phyloP scores from a whole-genome alignment of 1,140 invertebrate genomes.

The Ganaspis sp. region DNA sequence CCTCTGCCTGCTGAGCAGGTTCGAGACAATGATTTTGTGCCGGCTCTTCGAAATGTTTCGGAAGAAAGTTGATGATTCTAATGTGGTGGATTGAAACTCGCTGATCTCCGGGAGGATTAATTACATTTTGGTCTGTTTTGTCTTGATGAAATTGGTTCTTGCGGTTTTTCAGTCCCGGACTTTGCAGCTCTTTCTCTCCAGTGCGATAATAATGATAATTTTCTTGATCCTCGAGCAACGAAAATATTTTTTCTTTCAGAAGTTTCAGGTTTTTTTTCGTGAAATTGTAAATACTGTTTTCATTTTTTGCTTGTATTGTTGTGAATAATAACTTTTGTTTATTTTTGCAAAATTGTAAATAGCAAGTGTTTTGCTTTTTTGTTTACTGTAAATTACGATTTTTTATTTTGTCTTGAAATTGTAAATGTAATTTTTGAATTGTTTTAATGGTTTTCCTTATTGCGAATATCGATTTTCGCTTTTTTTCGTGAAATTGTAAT shows the following conservation, averaged over 20 bases:
- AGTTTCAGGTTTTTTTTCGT: too few species aligned
- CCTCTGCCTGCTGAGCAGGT: slow-evolving; percentile 26
- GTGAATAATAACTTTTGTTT: too few species aligned
- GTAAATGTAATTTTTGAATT: too few species aligned
- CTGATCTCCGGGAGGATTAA: neutral
- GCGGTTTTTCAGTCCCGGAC: neutral
- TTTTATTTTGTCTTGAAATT: too few species aligned
- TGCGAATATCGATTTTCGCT: too few species aligned
- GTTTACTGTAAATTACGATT: too few species aligned
- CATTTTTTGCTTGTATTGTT: neutral
- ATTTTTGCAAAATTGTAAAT: too few species aligned
- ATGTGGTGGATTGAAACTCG: neutral
- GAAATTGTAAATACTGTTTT: too few species aligned
- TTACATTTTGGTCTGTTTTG: slow-evolving; percentile 11
- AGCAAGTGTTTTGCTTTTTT: too few species aligned
- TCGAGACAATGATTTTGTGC: slow-evolving; percentile 9
- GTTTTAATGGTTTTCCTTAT: too few species aligned
- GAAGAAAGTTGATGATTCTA: slow-evolving; percentile 11
- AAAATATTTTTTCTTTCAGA: neutral
- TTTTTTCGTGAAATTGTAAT: too few species aligned
- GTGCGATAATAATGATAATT: neutral
- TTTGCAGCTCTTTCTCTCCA: neutral
- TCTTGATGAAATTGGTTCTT: slow-evolving; percentile 3
- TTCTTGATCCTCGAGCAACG: neutral
- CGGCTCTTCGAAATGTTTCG: slow-evolving; percentile 5